Evolutionary conservation across 1,140 invertebrate species (phyloP).

Genomic region (Helicoverpa zea): DNA sequence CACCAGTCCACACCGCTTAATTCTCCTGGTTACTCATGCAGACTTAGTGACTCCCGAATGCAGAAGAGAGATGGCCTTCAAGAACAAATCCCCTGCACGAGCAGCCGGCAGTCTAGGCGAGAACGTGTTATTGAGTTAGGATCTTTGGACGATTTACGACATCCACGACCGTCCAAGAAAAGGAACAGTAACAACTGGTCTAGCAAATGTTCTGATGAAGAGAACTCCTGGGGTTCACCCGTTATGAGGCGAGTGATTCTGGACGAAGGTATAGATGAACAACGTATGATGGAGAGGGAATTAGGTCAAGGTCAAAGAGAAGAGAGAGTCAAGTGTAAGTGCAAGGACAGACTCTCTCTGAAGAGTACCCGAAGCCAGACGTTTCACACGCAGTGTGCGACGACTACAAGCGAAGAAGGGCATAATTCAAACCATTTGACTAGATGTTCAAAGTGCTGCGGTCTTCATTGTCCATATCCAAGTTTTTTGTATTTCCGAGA

Average conservation of each 20-base stretch:
- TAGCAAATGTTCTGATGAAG: not conserved
- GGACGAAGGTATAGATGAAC: slow-evolving; percentile 18
- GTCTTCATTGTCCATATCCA: slow-evolving; percentile 44
- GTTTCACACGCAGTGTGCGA: not conserved
- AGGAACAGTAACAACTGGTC: not conserved
- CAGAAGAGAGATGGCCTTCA: slow-evolving; percentile 15
- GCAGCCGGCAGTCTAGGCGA: not conserved
- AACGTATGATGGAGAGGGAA: slow-evolving; percentile 5
- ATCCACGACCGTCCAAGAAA: not conserved
- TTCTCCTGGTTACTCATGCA: not conserved
- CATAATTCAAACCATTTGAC: not conserved
- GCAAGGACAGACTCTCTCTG: not conserved
- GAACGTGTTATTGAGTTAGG: slow-evolving; percentile 17
- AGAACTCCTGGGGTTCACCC: slow-evolving; percentile 14
- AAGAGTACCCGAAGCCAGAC: not conserved
- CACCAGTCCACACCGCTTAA: not conserved
- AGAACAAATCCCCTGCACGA: slow-evolving; percentile 2
- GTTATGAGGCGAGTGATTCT: slow-evolving; percentile 6
- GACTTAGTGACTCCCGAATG: not conserved
- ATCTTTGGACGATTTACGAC: slow-evolving; percentile 24
- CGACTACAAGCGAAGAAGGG: not conserved
- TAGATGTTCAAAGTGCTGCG: slow-evolving; percentile 40
- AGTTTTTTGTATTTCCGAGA: slow-evolving; percentile 48
- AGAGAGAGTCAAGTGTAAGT: slow-evolving; percentile 22
- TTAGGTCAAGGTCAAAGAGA: not conserved